Base-by-base conservation (phyloP, 2,797 vertebrate species). In the Mormyrus proboscirostris region DNA sequence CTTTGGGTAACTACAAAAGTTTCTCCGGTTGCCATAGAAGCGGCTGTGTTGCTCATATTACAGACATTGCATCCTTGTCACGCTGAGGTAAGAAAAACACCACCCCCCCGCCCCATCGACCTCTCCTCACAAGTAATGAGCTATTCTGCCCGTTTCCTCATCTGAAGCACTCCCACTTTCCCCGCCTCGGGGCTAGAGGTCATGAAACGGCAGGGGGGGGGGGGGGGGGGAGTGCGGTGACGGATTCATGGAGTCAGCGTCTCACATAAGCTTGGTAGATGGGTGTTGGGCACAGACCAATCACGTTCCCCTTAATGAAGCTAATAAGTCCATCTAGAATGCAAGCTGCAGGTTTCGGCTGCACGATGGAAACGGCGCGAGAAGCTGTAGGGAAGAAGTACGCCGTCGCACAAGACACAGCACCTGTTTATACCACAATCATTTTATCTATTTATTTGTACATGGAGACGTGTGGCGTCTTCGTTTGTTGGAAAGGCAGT, bases 281-380 rank as follows among this genome's bases (percentile, higher is more conserved):
- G 93, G 92, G 90, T 93, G 93, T 91, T 88, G 83, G 47, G 25
- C 50, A 65, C 19, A 90, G 69, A 38, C 44, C 87, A 83, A 90
- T 90, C 87, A 88, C 89, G 86, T 92, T 93, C 16, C 9, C 51
- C 90, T 90, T 90, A 91, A 93, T 91, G 33, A 44, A 51, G 73
- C 38, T 53, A 51, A 83, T 50, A 88, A 82, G 69, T 88, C 85
- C 88, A 38, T 0, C 3, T 55, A 51, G 25, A n/a, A n/a, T 44
- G 49, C n/a, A 22, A 33, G 22, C 87, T 50, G 69, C 4, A 76
- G 69, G 33, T 73, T 38, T 38, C 5, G 33, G 65, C 29, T 5
- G 3, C 12, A 6, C 0, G 29, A 73, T 12, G 29, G 5, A 38
- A n/a, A 83, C 6, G 12, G 29, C 9, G 1, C 0, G 12, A 29